Evolutionary conservation across 37 sponge, comb jelly and placozoan species (phyloP), one percentile per base, ranked within the genome.

Genomic region (Ephydatia muelleri): DNA sequence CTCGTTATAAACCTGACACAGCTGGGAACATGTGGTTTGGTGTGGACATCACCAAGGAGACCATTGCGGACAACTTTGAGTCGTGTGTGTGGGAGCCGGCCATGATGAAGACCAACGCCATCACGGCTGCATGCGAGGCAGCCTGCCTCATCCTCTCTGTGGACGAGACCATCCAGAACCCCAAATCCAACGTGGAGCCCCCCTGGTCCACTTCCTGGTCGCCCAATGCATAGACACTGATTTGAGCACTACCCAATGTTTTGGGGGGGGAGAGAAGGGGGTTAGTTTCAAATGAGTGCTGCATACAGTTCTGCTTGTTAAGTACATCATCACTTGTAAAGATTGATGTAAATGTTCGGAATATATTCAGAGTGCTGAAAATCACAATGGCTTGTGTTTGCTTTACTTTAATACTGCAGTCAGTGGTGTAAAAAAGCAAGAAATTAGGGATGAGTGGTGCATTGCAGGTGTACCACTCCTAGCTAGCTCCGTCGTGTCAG

Each of bases 41-140:
- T 48, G 94, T 99, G 65, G 97, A 99, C 72, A 97, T 99, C 80
- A 92, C 66, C 35, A 89, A 80, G 14, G 99, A 99, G 78, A 97
- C 93, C 77, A 87, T 97, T 40, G 89, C 92, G 38, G 96, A 99
- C 68, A 99, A 99, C 88, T 97, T 95, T 86, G 92, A 87, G 2
- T 90, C 94, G 13, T 99, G 84, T 84, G 99, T 99, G 37, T 99
- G 99, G 99, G 99, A 99, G 77, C 99, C 99, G 19, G 86, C 96
- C 49, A 79, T 97, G 49, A 93, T 99, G 31, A 99, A 99, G 76
- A 78, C 76, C 5, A 99, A 99, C 48, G 97, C 99, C 27, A 77
- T 99, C 25, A 99, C 94, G 27, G 99, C 92, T 25, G 99, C 99
- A 35, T 82, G 87, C 0, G 99, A 99, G 64, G 99, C 99, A 0